A percentile compares a stretch with the other conserved stretches of the same genome.
Conservation (phyloP, 92 coral and sea anemone genomes). For the Epizoanthus illoricatus region DNA sequence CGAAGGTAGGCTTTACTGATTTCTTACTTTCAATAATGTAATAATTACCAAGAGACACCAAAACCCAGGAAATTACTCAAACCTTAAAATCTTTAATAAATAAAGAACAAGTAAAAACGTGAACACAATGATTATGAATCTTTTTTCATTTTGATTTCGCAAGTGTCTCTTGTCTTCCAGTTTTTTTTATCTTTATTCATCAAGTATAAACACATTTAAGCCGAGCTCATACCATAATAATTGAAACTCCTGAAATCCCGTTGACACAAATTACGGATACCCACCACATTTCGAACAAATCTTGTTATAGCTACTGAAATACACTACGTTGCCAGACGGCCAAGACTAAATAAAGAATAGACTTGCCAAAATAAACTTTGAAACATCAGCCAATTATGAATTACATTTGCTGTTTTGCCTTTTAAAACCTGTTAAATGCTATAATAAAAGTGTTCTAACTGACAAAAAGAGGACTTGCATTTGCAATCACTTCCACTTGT, state of each 20-base stretch:
- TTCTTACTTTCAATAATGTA: conserved; percentile 16
- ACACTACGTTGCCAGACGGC: not conserved
- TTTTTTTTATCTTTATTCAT: not conserved
- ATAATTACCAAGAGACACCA: not conserved
- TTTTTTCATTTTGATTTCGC: not conserved
- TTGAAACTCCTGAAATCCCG: conserved; percentile 1
- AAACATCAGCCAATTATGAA: not conserved
- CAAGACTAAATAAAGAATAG: not conserved
- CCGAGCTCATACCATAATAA: not conserved
- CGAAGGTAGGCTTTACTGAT: not conserved
- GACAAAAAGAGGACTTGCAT: too few species aligned
- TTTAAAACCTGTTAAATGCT: too few species aligned
- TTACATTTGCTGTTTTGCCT: not conserved
- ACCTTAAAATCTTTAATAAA: not conserved
- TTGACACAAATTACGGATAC: not conserved
- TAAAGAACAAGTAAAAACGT: not conserved
- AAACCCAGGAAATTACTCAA: conserved; percentile 17
- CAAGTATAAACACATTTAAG: not conserved
- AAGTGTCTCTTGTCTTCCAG: not conserved
- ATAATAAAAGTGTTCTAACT: too few species aligned
- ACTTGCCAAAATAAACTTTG: not conserved
- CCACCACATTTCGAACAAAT: not conserved
- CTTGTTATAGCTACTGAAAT: conserved; percentile 7
- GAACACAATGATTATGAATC: not conserved
- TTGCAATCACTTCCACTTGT: too few species aligned